Base-by-base conservation (phyloP, 2,797 vertebrate species). In the Phylloscopus collybita region DNA sequence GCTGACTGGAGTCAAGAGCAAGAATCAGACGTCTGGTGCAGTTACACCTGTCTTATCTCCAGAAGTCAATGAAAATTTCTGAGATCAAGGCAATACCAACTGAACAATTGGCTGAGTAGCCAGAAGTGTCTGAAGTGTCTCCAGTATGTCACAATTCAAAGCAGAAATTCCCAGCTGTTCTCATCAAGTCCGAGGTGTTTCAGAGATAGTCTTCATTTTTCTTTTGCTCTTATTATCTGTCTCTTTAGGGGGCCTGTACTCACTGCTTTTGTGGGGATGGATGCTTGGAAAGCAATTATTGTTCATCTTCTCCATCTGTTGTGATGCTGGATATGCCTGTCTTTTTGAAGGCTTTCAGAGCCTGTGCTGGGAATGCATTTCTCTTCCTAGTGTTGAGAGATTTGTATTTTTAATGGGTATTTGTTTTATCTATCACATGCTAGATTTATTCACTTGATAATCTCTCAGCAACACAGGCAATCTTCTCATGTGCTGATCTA, bases 371-470 rank as follows among this genome's bases (percentile, higher is more conserved):
- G 86, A 95, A 78, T 84, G 61, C 49, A 25, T 94, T 90, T 90
- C 57, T 95, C 66, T 93, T 90, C 81, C 67, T 65, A 54, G 45
- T 67, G 38, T 54, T 82, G 78, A 86, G 75, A 93, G 88, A 89
- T 95, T 96, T 95, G 42, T 95, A 74, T 94, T 97, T 95, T 95
- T 96, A 97, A 86, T 87, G 47, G 80, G 47, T 90, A 88, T 97
- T 97, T 97, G 86, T 97, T 97, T 96, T 95, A 93, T 84, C 93
- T 87, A 66, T 95, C 82, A 62, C 66, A 71, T 84, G 49, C 82
- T 96, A 91, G 95, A 95, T 91, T 93, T 92, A 94, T 91, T 95
- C 80, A 64, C 74, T 92, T 74, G 92, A 92, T 97, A 96, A 88
- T 95, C 93, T 95, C 62, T 71, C 65, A 30, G 53, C 76, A 93